Percentiles rank a stretch among this genome's conserved stretches.
These are phyloP conservation scores for Centropristis striata DNA, from an alignment of 2,113 vertebrate genomes.

Conservation along the genomic window DNA sequence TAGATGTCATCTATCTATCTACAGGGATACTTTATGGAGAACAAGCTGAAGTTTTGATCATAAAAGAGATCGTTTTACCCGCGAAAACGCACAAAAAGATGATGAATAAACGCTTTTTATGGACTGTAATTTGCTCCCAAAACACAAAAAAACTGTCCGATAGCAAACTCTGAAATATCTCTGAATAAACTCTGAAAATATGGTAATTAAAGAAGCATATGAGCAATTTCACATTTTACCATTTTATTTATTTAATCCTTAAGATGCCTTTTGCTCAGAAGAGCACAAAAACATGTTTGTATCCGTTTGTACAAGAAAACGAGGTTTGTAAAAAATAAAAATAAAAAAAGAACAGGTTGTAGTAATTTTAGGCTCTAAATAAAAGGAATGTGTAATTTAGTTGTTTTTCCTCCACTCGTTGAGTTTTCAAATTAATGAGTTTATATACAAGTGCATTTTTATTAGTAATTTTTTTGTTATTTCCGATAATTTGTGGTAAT, in stretches of 20 bases:
- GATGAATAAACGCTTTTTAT: neutral
- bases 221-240: neutral
- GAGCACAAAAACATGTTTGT: neutral
- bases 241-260: neutral
- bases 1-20: slow-evolving; percentile 42
- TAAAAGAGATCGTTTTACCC: neutral
- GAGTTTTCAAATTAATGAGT: neutral
- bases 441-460: neutral
- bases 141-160: neutral
- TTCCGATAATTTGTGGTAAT: neutral
- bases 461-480: neutral
- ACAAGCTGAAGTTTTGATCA: neutral
- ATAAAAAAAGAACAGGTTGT: too few relatives aligned
- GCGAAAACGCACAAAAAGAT: neutral
- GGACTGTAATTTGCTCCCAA: neutral
- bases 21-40: neutral
- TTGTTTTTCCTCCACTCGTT: neutral
- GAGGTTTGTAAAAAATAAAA: neutral
- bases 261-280: too few relatives aligned
- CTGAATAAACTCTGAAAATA: too few relatives aligned
- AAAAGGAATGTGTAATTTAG: neutral
- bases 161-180: neutral
- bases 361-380: too few relatives aligned
- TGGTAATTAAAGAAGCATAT: neutral
- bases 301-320: neutral